phyloP scores from a whole-genome alignment of 2,888 invertebrate genomes.

The Xylophagus ater region DNA sequence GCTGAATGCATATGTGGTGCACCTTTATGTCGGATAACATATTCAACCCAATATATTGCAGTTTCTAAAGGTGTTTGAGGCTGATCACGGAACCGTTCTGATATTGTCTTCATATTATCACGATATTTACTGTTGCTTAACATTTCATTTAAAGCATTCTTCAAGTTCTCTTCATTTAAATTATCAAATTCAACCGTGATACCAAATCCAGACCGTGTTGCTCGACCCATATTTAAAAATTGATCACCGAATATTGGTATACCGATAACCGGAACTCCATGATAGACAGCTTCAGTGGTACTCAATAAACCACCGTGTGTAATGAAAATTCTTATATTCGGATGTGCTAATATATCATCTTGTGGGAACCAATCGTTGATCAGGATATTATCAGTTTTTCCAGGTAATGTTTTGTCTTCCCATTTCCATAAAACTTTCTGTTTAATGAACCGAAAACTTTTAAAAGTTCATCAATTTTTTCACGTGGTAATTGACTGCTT shows the following conservation, averaged over 20 bases:
- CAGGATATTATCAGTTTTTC: conserved; percentile 31
- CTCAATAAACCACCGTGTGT: conserved; percentile 43
- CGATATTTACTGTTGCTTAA: conserved; percentile 22
- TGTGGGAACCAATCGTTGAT: conserved; percentile 41
- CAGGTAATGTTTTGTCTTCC: conserved; percentile 30
- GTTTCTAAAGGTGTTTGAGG: conserved; percentile 27
- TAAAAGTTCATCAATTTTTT: conserved; percentile 1
- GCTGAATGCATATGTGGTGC: conserved; percentile 29
- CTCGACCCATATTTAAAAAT: conserved; percentile 39
- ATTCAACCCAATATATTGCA: conserved; percentile 35
- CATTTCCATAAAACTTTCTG: conserved; percentile 41
- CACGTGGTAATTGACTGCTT: background rate
- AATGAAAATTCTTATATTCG: conserved; percentile 40
- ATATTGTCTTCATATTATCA: conserved; percentile 19
- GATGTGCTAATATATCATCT: conserved; percentile 40
- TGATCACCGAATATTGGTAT: conserved; percentile 45
- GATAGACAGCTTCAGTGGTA: conserved; percentile 40
- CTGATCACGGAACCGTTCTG: conserved; percentile 29
- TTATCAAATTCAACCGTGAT: conserved; percentile 29
- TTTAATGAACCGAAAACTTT: conserved; percentile 20
- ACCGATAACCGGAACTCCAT: conserved; percentile 41
- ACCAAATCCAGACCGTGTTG: conserved; percentile 37
- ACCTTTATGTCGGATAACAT: conserved; percentile 30
- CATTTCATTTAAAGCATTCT: conserved; percentile 21
- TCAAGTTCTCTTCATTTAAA: conserved; percentile 29